A percentile compares a stretch with the other conserved stretches of the same genome.
These are phyloP conservation scores for Eupithecia insigniata DNA, from an alignment of 2,888 invertebrate species.

Conservation along the genomic window DNA sequence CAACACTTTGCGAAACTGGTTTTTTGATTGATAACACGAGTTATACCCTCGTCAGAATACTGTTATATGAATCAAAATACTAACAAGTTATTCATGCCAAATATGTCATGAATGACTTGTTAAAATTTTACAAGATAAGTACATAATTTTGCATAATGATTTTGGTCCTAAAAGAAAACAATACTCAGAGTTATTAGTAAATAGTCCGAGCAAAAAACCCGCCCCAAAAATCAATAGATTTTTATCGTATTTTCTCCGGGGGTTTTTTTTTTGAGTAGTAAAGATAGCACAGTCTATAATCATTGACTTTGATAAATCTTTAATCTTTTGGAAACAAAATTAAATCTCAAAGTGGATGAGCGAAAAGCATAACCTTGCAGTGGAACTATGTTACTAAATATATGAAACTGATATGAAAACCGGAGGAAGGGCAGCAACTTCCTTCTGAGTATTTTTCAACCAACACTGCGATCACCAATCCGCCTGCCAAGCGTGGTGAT, in stretches of 20 bases:
- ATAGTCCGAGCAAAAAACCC: neutral
- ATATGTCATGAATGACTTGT: constrained; percentile 4
- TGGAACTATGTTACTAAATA: neutral
- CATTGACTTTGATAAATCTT: too few species aligned
- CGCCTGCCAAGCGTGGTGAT: too few species aligned
- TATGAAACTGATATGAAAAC: neutral
- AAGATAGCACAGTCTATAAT: too few species aligned
- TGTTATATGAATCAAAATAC: constrained; percentile 24
- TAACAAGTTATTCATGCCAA: constrained; percentile 11
- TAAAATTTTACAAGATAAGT: neutral
- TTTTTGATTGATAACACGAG: constrained; percentile 16
- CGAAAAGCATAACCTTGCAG: neutral
- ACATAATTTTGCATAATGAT: neutral
- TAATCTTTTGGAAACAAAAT: neutral
- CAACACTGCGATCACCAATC: too few species aligned
- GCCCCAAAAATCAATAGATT: too few species aligned
- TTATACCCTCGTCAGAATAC: constrained; percentile 23
- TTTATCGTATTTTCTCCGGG: too few species aligned
- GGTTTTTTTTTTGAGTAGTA: too few species aligned
- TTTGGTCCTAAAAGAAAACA: neutral
- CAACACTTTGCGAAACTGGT: constrained; percentile 20
- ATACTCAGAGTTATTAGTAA: neutral
- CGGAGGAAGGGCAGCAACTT: too few species aligned
- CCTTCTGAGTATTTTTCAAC: too few species aligned
- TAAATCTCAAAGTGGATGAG: neutral